These are phyloP conservation scores for Pseudomugil gertrudae DNA, from an alignment of 2,797 vertebrate genomes.

Conservation along the genomic window DNA sequence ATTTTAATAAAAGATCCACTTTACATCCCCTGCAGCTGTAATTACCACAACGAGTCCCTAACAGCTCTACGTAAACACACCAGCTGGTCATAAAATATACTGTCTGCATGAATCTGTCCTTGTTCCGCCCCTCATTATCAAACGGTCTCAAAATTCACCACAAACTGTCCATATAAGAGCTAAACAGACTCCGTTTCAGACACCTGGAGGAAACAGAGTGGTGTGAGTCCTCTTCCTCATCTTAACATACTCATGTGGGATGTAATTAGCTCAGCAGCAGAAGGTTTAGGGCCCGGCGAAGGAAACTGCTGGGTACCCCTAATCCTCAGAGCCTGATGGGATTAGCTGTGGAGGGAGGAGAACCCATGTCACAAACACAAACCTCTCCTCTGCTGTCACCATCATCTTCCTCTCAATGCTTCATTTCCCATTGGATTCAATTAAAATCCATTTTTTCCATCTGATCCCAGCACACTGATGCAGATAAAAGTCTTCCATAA, in stretches of 20 bases:
- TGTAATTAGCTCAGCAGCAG: slow-evolving; percentile 81
- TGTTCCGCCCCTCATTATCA: slow-evolving; percentile 34
- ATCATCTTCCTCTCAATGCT: slow-evolving; percentile 24
- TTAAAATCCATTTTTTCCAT: slow-evolving; percentile 39
- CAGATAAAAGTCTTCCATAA: too few relatives aligned
- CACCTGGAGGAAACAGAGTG: slow-evolving; percentile 31
- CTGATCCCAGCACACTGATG: slow-evolving; percentile 32
- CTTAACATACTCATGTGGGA: slow-evolving; percentile 79
- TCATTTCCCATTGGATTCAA: slow-evolving; percentile 60
- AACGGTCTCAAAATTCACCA: slow-evolving; percentile 29
- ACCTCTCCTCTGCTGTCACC: slow-evolving; percentile 41
- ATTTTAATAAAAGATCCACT: slow-evolving; percentile 8
- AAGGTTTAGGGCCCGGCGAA: slow-evolving; percentile 73
- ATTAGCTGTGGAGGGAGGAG: slow-evolving; percentile 77
- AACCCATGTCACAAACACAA: slow-evolving; percentile 71
- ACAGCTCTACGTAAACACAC: slow-evolving; percentile 34
- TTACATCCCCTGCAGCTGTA: slow-evolving; percentile 30
- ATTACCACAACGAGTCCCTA: slow-evolving; percentile 26
- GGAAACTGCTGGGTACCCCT: slow-evolving; percentile 73
- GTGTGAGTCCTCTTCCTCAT: slow-evolving; percentile 35
- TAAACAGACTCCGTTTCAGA: slow-evolving; percentile 29
- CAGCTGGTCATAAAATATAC: slow-evolving; percentile 19
- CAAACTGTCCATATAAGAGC: slow-evolving; percentile 51
- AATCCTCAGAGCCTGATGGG: slow-evolving; percentile 82
- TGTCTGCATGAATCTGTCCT: slow-evolving; percentile 5